Evolutionary conservation across 2,888 invertebrate species (phyloP), one percentile per base, ranked within the genome.

Genomic region (Macrosiphum euphorbiae): DNA sequence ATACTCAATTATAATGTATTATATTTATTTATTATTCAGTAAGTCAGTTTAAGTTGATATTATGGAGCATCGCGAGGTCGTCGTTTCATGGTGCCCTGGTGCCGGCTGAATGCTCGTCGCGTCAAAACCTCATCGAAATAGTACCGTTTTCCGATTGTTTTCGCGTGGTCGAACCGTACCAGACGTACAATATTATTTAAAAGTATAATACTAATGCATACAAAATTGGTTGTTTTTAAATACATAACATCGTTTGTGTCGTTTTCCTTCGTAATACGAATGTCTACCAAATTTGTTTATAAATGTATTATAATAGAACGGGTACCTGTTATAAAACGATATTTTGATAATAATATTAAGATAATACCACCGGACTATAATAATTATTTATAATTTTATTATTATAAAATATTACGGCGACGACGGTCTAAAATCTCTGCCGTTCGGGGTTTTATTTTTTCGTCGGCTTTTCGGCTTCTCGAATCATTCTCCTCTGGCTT

Each of bases 61-160:
- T 20, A 20, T 1, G 78, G 35, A 78, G 35, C 20, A 78, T 26
- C 24, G 10, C n/a, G 28, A 2, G 55, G 55, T 24, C 50, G 35
- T 24, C 41, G 35, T 4, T 3, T 20, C 26, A 90, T 90, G 67
- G 35, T 78, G 35, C 67, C 90, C 90, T 90, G 90, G 90, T 90
- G 50, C 67, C n/a, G 35, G 2, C 1, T 50, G 78, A 50, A 50
- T 11, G n/a, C 50, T 10, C 44, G 20, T 50, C 47, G 50, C 8
- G 67, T 90, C 50, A 35, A 90, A 90, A 90, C 90, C 50, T 26
- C 67, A 35, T 90, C 67, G 35, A 90, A 90, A 90, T 88, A 5
- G 28, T 13, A 16, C 28, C 58, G 7, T 88, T 88, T 58, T 88
- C 11, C 78, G 78, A 35, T 86, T 50, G 44, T 86, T 47, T 86